Conservation (phyloP, 2,113 vertebrate genomes). For the Balaenoptera acutorostrata region DNA sequence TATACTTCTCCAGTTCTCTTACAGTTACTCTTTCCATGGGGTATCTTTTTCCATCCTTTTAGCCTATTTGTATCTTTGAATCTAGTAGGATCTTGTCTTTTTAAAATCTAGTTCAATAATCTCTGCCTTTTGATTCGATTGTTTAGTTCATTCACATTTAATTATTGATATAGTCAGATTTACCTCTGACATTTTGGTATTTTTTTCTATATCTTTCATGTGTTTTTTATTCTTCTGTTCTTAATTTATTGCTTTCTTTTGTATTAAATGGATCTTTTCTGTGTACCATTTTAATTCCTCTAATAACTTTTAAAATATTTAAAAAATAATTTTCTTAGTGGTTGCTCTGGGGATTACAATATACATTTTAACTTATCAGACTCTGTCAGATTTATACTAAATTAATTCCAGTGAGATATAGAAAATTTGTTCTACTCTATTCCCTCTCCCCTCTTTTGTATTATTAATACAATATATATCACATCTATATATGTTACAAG, state of each 20-base stretch:
- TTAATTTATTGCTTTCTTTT: background rate
- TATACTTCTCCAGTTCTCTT: background rate
- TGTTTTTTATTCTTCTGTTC: background rate
- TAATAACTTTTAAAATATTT: background rate
- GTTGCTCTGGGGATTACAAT: background rate
- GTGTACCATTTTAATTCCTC: background rate
- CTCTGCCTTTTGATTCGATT: background rate
- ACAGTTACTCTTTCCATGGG: background rate
- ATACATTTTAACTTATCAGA: background rate
- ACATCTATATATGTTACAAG: background rate
- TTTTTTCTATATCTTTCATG: background rate
- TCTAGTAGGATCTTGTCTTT: background rate
- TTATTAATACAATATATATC: background rate
- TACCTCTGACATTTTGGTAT: background rate
- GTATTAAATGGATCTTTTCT: background rate
- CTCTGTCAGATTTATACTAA: background rate
- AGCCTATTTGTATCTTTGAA: background rate
- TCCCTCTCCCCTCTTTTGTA: background rate
- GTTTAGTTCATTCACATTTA: background rate
- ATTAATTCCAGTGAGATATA: background rate
- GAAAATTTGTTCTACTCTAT: background rate
- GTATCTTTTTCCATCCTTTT: background rate
- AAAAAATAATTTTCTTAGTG: background rate
- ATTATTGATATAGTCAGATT: background rate
- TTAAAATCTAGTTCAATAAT: background rate